Percentiles rank a stretch among this genome's conserved stretches.
Evolutionary conservation across 2,113 vertebrate genomes (phyloP).

Genomic region (Scolopax mira): DNA sequence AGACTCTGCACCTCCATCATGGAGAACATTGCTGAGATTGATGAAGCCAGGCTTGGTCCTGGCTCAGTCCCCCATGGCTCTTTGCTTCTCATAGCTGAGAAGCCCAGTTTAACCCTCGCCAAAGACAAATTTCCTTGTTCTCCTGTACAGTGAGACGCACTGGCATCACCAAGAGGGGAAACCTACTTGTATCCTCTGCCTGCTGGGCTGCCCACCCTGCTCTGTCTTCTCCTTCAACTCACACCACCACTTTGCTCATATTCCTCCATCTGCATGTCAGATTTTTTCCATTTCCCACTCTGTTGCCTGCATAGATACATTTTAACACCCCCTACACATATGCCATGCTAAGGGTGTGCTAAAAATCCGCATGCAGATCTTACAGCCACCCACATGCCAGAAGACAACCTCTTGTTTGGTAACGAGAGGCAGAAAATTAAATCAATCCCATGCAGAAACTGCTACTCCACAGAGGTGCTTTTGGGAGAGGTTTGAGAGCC

Average conservation of each 20-base stretch:
- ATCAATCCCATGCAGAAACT: background rate
- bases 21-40: background rate
- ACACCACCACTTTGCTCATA: slow-evolving; percentile 26
- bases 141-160: background rate
- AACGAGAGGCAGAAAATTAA: slow-evolving; percentile 18
- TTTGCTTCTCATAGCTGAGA: background rate
- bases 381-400: slow-evolving; percentile 58
- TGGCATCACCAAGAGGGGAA: background rate
- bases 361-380: slow-evolving; percentile 46
- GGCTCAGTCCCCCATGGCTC: background rate
- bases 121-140: background rate
- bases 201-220: background rate
- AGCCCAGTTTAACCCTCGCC: background rate
- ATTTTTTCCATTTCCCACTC: slow-evolving; percentile 13
- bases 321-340: slow-evolving; percentile 58
- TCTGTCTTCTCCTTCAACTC: background rate
- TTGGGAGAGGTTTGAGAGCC: background rate
- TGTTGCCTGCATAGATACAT: slow-evolving; percentile 16
- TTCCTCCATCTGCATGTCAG: slow-evolving; percentile 14
- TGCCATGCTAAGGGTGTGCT: slow-evolving; percentile 37
- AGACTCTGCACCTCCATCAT: background rate
- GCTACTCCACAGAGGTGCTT: slow-evolving; percentile 13
- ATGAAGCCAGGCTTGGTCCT: background rate
- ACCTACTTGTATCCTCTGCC: background rate
- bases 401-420: slow-evolving; percentile 48